Base-by-base conservation (phyloP, 2,113 vertebrate species). In the Oncorhynchus gorbuscha region DNA sequence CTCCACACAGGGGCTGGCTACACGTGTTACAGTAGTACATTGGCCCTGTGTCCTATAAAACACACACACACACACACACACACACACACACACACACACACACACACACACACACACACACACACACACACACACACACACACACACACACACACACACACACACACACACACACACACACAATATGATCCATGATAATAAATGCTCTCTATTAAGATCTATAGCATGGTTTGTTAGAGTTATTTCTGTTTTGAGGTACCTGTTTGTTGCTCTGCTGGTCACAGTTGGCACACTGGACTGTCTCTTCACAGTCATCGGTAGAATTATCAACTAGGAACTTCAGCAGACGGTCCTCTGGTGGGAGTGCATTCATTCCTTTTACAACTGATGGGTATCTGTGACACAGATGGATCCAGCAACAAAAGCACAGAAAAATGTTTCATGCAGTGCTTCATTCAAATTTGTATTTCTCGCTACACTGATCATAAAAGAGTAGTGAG, bases 281-380 rank as follows among this genome's bases (percentile, higher is more conserved):
- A 11, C 97, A 98, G 93, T 98, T 98, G 74, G 97, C 96, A 61
- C 97, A 98, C 78, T 92, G 93, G n/a, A 45, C 39, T 45, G 39
- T 45, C 39, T 45, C 39, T 45, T 45, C 39, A 93, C 94, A 0
- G 87, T 86, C 2, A 0, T 97, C 96, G 0, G 93, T 89, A 0
- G 95, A 96, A 80, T 94, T 96, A 88, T 97, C 96, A 78, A 98
- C 95, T 77, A 97, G 92, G 89, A 98, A 97, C 90, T 95, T 96
- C 55, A 99, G 90, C 62, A 98, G 93, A 14, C 93, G 93, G 81
- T 98, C 97, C 77, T 96, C 95, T 0, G 94, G 95, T 0, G 97
- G 97, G 8, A 97, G 93, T 4, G 92, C 91, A 0, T 88, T 94
- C 58, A 92, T 93, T 28, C 95, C 97, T 84, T 96, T 97, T 71